A percentile compares a stretch with the other conserved stretches of the same genome.
phyloP scores from a whole-genome alignment of 2,888 invertebrate genomes.

The Blera fallax region DNA sequence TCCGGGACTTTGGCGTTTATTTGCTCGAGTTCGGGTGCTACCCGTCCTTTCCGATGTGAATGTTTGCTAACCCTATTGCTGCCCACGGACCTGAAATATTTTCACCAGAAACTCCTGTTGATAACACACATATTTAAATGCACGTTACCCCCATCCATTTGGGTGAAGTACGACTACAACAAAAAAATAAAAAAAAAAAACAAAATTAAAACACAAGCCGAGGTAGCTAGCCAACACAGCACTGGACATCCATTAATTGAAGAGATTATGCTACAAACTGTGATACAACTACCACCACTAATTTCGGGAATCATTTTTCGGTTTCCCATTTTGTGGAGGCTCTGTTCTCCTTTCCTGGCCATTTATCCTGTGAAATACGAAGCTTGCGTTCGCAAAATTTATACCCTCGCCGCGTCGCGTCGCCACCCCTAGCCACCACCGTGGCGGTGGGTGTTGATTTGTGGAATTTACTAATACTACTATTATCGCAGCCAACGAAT shows the following conservation, averaged over 20 bases:
- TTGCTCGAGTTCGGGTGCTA: constrained; percentile 33
- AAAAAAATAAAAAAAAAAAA: no score
- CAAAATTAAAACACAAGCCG: not conserved
- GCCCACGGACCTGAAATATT: constrained; percentile 12
- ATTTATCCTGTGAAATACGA: constrained; percentile 4
- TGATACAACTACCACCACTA: constrained; percentile 50
- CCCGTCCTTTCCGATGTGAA: not conserved
- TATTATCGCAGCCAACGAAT: constrained; percentile 35
- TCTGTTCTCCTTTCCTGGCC: not conserved
- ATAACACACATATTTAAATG: constrained; percentile 64
- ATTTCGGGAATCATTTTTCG: constrained; percentile 56
- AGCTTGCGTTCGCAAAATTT: constrained; percentile 25
- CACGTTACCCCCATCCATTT: constrained; percentile 27
- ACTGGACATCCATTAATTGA: constrained; percentile 67
- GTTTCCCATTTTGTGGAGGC: not conserved
- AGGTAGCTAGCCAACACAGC: constrained; percentile 23
- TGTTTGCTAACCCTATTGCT: constrained; percentile 7
- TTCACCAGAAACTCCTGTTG: constrained; percentile 46
- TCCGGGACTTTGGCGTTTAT: constrained; percentile 47
- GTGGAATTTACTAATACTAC: constrained; percentile 53
- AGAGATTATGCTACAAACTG: constrained; percentile 68
- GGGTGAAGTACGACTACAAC: not conserved
- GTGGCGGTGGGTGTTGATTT: constrained; percentile 45
- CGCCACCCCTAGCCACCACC: no score
- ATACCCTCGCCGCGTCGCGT: constrained; percentile 13